phyloP scores from a whole-genome alignment of 2,113 vertebrate species.

The Tetrax tetrax region DNA sequence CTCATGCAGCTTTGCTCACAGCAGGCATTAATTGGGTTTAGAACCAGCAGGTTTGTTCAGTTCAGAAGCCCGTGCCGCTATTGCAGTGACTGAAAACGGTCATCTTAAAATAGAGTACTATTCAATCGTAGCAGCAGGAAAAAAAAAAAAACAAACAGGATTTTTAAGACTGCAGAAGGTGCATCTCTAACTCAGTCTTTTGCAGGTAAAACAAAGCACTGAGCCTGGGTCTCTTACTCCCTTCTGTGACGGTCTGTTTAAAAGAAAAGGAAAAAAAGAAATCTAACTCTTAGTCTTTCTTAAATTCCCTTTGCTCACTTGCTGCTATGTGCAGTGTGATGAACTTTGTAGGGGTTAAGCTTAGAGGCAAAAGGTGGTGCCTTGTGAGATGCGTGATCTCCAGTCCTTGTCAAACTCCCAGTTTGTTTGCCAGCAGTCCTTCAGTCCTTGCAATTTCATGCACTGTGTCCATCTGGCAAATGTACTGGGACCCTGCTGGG shows the following conservation, averaged over 20 bases:
- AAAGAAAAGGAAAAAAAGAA: neutral
- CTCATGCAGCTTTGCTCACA: neutral
- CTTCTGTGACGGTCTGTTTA: neutral
- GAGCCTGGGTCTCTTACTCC: neutral
- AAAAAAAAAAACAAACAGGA: neutral
- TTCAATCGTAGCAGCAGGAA: conserved; percentile 24
- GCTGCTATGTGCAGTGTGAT: neutral
- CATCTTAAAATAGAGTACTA: neutral
- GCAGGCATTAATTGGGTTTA: neutral
- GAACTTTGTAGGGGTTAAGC: neutral
- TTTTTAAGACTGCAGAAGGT: neutral
- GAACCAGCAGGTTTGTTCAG: neutral
- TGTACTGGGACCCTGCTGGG: neutral
- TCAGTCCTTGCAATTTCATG: neutral
- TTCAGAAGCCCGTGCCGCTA: neutral
- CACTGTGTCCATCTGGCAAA: neutral
- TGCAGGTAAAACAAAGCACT: neutral
- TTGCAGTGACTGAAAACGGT: neutral
- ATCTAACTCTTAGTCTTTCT: neutral
- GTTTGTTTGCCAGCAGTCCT: neutral
- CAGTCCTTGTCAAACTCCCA: neutral
- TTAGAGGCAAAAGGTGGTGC: neutral
- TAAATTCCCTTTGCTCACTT: neutral
- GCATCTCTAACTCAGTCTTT: neutral
- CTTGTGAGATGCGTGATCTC: neutral